phyloP scores from a whole-genome alignment of 2,797 vertebrate species.

The Lepus townsendii region DNA sequence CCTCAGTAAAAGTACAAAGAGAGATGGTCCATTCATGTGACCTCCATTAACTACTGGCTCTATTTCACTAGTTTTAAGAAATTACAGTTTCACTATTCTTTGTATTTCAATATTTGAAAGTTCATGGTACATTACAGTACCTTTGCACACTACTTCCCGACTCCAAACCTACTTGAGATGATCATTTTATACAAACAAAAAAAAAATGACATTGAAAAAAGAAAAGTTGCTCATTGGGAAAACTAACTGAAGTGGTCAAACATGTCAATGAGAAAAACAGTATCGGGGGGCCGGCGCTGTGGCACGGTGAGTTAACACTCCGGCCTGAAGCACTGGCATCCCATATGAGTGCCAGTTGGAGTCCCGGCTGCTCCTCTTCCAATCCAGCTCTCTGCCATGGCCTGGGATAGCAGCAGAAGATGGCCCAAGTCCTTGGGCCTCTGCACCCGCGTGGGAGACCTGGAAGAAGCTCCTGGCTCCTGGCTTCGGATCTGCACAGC shows the following conservation, averaged over 20 bases:
- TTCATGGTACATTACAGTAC: background rate
- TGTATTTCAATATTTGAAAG: conserved; percentile 53
- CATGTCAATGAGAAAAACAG: background rate
- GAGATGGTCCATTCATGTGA: background rate
- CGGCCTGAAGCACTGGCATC: too few relatives aligned
- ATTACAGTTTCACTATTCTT: conserved; percentile 15
- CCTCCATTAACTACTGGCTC: background rate
- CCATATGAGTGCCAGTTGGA: too few relatives aligned
- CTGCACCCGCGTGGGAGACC: too few relatives aligned
- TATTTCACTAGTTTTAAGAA: background rate
- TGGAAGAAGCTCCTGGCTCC: too few relatives aligned
- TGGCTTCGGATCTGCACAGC: too few relatives aligned
- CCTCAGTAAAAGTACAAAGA: conserved; percentile 18
- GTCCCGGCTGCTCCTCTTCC: too few relatives aligned
- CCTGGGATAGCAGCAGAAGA: too few relatives aligned
- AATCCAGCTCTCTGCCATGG: too few relatives aligned
- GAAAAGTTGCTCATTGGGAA: background rate
- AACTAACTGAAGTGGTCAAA: conserved; percentile 15
- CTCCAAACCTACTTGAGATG: conserved; percentile 1
- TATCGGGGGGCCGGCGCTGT: too few relatives aligned
- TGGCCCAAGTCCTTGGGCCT: too few relatives aligned
- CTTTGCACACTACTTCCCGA: background rate
- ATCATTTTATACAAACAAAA: background rate
- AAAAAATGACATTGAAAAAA: background rate
- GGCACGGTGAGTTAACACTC: too few relatives aligned